phyloP scores from a whole-genome alignment of 2,797 vertebrate species.

The Mus caroli region DNA sequence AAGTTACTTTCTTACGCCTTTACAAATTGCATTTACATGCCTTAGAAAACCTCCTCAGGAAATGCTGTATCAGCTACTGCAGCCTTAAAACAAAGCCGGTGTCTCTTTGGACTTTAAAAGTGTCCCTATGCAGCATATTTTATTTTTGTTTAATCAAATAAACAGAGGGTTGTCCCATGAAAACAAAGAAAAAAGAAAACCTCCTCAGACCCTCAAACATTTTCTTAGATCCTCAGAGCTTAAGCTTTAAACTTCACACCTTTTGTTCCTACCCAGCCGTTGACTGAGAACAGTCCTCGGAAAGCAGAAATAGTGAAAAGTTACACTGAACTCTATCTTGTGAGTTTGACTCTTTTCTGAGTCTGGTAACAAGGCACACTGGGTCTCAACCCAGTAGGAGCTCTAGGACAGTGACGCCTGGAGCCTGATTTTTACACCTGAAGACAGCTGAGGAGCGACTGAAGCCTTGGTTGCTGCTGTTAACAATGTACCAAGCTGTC shows the following conservation, averaged over 20 bases:
- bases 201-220: not conserved
- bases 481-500: not conserved
- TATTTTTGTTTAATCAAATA: conserved; percentile 96
- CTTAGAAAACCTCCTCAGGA: conserved; percentile 87
- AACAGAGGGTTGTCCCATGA: conserved; percentile 92
- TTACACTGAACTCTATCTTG: not conserved
- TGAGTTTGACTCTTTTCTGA: not conserved
- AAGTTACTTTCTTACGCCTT: not conserved
- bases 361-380: not conserved
- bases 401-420: not conserved
- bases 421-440: not conserved
- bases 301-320: not conserved
- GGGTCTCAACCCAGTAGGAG: not conserved
- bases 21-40: not conserved
- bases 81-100: conserved; percentile 94
- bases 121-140: conserved; percentile 99
- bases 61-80: conserved; percentile 92
- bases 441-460: not conserved
- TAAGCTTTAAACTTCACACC: not conserved
- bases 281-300: not conserved
- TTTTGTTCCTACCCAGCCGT: not conserved
- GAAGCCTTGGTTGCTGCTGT: not conserved
- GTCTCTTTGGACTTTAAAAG: conserved; percentile 99
- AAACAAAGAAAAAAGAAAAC: no score
- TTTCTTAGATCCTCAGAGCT: not conserved